Evolutionary conservation across 1,140 invertebrate genomes (phyloP).

Genomic region (Oscheius sp.): DNA sequence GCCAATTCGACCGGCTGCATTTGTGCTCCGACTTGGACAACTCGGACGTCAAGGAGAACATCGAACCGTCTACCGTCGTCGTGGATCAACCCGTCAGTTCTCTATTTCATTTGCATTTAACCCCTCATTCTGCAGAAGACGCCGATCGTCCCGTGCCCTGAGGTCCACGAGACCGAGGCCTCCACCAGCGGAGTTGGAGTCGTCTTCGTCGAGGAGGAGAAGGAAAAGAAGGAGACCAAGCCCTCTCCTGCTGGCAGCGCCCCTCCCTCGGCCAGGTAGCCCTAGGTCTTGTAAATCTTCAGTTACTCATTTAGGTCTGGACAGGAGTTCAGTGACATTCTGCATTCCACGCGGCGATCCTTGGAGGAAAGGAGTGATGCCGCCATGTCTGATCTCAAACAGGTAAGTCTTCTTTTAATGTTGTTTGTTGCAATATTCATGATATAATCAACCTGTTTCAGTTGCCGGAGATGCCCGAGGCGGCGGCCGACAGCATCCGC

Average conservation of each 20-base stretch:
- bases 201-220: background rate
- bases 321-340: background rate
- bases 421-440: background rate
- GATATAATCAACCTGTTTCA: no score
- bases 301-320: background rate
- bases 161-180: no score
- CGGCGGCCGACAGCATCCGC: constrained; percentile 17
- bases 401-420: background rate
- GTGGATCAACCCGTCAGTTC: background rate
- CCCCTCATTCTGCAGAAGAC: no score
- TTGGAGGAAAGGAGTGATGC: background rate
- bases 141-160: no score
- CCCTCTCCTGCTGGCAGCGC: background rate
- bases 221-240: background rate
- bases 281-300: background rate
- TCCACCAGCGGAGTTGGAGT: no score
- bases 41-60: background rate
- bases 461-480: constrained; percentile 11
- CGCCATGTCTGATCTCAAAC: background rate
- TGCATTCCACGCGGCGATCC: background rate
- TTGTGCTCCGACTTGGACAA: background rate
- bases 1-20: background rate
- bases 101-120: no score
- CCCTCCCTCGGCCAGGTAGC: background rate
- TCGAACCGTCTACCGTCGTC: background rate